Conservation (phyloP, 2,888 invertebrate genomes). For the Dendrolimus houi region DNA sequence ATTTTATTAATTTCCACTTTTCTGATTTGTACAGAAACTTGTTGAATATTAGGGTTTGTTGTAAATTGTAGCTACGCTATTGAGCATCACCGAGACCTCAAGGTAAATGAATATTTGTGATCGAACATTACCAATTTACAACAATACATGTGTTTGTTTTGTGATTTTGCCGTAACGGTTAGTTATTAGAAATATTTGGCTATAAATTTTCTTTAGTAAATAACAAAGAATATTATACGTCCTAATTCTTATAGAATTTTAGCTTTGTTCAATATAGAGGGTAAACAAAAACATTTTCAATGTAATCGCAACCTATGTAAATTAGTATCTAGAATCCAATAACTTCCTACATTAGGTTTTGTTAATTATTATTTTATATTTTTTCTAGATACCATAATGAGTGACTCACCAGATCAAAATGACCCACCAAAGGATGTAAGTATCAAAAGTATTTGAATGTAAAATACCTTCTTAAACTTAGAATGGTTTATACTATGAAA, state of each 20-base stretch:
- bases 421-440: constrained; percentile 67
- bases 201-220: neutral
- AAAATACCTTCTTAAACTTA: no score
- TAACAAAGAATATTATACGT: no score
- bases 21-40: no score
- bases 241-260: no score
- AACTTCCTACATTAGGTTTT: neutral
- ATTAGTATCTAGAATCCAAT: neutral
- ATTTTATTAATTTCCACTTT: no score
- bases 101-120: constrained; percentile 44
- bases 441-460: constrained; percentile 6
- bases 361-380: constrained; percentile 4
- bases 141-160: constrained; percentile 18
- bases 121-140: constrained; percentile 19
- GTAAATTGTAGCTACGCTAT: no score
- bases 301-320: constrained; percentile 2
- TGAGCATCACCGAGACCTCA: constrained; percentile 13
- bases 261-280: constrained; percentile 13
- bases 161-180: neutral
- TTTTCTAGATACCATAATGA: constrained; percentile 40
- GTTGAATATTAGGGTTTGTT: no score
- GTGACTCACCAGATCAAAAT: constrained; percentile 59
- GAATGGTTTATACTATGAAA: no score
- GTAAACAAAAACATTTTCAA: constrained; percentile 30
- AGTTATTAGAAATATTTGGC: neutral